Evolutionary conservation across 64 coral and sea anemone genomes (phyloP).

Genomic region (Platygyra sinensis): DNA sequence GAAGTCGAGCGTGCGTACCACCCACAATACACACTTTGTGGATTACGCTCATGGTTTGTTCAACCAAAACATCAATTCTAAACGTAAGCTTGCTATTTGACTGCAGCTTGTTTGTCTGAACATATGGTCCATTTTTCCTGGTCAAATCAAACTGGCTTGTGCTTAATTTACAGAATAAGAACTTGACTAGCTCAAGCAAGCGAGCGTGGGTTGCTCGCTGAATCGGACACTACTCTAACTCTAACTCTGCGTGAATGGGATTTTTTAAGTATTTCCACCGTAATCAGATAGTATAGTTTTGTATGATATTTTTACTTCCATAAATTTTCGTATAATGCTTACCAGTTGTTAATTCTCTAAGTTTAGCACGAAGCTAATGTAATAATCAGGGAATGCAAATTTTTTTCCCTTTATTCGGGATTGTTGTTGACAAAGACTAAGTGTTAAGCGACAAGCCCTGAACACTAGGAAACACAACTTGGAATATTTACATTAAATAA

Average conservation of each 20-base stretch:
- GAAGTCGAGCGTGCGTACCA: neutral
- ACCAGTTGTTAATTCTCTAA: neutral
- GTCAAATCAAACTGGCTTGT: neutral
- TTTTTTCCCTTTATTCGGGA: neutral
- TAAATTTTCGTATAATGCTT: neutral
- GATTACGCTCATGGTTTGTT: neutral
- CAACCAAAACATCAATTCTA: neutral
- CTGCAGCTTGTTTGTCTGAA: neutral
- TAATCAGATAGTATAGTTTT: too few species aligned
- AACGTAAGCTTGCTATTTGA: neutral
- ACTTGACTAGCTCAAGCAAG: neutral
- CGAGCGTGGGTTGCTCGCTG: neutral
- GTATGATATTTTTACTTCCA: neutral
- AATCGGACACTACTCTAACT: too few species aligned
- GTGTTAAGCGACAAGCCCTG: constrained; percentile 5
- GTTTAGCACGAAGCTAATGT: neutral
- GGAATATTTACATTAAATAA: constrained; percentile 13
- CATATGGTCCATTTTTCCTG: neutral
- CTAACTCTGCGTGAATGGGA: too few species aligned
- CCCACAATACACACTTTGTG: neutral
- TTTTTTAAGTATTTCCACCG: too few species aligned
- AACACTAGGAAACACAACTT: neutral
- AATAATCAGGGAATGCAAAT: constrained; percentile 20
- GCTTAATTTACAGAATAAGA: neutral
- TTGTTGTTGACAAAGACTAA: neutral